Base-by-base conservation (phyloP, 2,113 vertebrate genomes). In the Puffinus mauretanicus region DNA sequence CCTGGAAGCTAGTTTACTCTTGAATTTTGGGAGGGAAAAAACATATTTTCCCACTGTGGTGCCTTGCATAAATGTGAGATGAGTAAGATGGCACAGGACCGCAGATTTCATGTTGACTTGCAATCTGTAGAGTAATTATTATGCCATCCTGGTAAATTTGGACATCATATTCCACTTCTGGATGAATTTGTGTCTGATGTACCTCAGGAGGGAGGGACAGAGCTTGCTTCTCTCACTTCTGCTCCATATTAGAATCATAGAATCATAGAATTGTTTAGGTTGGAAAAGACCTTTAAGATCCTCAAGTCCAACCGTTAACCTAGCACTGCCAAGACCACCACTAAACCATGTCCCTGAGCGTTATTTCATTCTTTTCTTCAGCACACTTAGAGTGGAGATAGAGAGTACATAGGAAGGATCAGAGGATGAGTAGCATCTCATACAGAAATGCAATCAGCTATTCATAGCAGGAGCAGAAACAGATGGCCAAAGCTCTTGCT, bases 311-410 rank as follows among this genome's bases (percentile, higher is more conserved):
- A 46, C 46, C 4, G 8, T 46, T 46, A 46, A 19, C 18, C 18
- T 46, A 46, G 46, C 46, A 46, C 46, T 46, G 46, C 18, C 8
- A 46, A 46, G 46, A 20, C 46, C 46, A 46, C 18, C 46, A 46
- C 46, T 46, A 46, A 46, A 46, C 46, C 46, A 46, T 46, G 46
- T 46, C 46, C 46, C 46, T 46, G 16, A 46, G 46, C 46, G 19
- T 46, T 66, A 32, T 52, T 84, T 87, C 38, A 11, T 10, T 83
- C 3, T 36, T 90, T 88, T n/a, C 27, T 86, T 89, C 20, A 61
- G n/a, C 27, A n/a, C 25, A 6, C 0, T 0, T 40, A 21, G 21
- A 40, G 40, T 25, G 65, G 14, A 40, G 52, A 29, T 22, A 6
- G 6, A 57, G 55, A 27, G 30, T 47, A 38, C 34, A 46, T 10